These are phyloP conservation scores for Pan troglodytes DNA, from an alignment of 2,113 vertebrate species.

Conservation along the genomic window NHGRI_mPanTro3-v2.1_pri NC_072407.2:130798001-130798500, in stretches of 20 bases:
- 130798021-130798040: fast-evolving
- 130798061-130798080: too few relatives aligned
- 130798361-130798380: neutral
- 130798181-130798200: neutral
- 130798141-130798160: neutral
- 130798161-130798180: neutral
- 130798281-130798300: fast-evolving
- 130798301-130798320: neutral
- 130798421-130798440: neutral
- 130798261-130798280: neutral
- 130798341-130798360: neutral
- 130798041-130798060: fast-evolving
- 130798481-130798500: neutral
- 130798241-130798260: too few relatives aligned
- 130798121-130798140: neutral
- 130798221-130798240: neutral
- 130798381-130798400: neutral
- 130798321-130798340: neutral
- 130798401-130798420: neutral
- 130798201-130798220: neutral
- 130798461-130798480: neutral
- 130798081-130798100: fast-evolving
- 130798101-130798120: neutral
- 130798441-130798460: neutral
- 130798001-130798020: too few relatives aligned